Base-by-base conservation (phyloP, 2,888 invertebrate species). In the Chalcosyrphus nemorum region DNA sequence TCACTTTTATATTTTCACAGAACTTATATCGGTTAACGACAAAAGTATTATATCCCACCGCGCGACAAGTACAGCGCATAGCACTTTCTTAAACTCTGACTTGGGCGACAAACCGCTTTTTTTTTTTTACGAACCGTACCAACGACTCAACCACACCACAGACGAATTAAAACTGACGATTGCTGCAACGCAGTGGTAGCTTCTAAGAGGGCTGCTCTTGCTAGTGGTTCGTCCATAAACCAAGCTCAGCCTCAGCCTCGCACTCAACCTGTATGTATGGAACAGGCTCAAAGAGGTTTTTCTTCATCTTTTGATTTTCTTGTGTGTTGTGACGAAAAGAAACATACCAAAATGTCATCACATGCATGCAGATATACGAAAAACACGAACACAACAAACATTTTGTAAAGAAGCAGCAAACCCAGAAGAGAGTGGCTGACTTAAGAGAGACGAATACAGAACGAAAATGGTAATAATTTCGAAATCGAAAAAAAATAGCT, bases 151-250 rank as follows among this genome's bases (percentile, higher is more conserved):
- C 68, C 50, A 78, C 52, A 70, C 78, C 68, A 74, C 72, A 70
- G 80, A 70, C 80, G 38, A 78, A 74, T 68, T 84, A 45, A 84
- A 84, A 84, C 84, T 84, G 84, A 84, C 56, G 77, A 66, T 54
- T 74, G 74, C 41, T 19, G 78, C 66, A 81, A 81, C 71, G 56
- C 71, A 65, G 71, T 71, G 59, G 29, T 52, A 81, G 77, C 77
- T 61, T 76, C 71, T 45, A 66, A 77, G 77, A 75, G 19, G 68
- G 65, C 61, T 84, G 21, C n/a, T 47, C n/a, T n/a, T n/a, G n/a
- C n/a, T n/a, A n/a, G 56, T 47, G 4, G 24, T 24, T 4, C 24
- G 24, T n/a, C 66, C 59, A 45, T 68, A 82, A 82, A 77, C 82
- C 82, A 56, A 77, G 82, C 82, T 82, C 82, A 77, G 82, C 41